These are phyloP conservation scores for Ephydatia muelleri DNA, from an alignment of 37 sponge, comb jelly and placozoan species.

Conservation along the genomic window DNA sequence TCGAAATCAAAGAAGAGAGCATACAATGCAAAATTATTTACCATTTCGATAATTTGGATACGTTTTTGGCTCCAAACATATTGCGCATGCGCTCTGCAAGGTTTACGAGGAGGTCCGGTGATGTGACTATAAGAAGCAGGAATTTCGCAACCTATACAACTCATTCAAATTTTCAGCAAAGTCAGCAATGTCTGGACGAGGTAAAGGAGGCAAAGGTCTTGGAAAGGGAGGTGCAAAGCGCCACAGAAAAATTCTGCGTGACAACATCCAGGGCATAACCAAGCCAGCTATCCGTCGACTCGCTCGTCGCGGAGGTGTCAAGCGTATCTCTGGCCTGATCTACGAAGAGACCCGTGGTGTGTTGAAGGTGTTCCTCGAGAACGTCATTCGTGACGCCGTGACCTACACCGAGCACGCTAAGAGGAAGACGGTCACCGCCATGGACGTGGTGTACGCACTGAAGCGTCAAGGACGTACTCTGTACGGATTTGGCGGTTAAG, in stretches of 20 bases:
- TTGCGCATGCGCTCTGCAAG: too few relatives aligned
- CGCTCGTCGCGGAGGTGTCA: constrained; percentile 96
- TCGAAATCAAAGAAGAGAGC: too few relatives aligned
- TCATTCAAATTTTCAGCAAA: too few relatives aligned
- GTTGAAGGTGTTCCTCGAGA: constrained; percentile 92
- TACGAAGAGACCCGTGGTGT: constrained; percentile 97
- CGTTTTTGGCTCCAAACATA: too few relatives aligned
- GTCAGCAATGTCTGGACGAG: constrained; percentile 89
- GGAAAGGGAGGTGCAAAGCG: constrained; percentile 99
- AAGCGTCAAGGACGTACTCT: constrained; percentile 98
- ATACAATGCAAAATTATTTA: too few relatives aligned
- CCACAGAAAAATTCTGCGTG: constrained; percentile 98
- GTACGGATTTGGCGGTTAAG: constrained; percentile 97
- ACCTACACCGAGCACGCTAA: constrained; percentile 98
- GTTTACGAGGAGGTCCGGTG: too few relatives aligned
- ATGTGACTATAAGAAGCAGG: too few relatives aligned
- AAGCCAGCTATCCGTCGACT: constrained; percentile 98
- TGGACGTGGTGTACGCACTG: constrained; percentile 98
- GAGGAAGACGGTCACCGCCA: constrained; percentile 98
- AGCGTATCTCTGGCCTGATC: constrained; percentile 97
- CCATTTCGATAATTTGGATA: too few relatives aligned
- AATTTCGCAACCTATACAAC: too few relatives aligned
- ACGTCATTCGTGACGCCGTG: constrained; percentile 97
- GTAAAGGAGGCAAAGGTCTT: constrained; percentile 97
- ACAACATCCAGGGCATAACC: constrained; percentile 99